phyloP scores from a whole-genome alignment of 1,140 invertebrate genomes.

The Drosophila repletoides region DNA sequence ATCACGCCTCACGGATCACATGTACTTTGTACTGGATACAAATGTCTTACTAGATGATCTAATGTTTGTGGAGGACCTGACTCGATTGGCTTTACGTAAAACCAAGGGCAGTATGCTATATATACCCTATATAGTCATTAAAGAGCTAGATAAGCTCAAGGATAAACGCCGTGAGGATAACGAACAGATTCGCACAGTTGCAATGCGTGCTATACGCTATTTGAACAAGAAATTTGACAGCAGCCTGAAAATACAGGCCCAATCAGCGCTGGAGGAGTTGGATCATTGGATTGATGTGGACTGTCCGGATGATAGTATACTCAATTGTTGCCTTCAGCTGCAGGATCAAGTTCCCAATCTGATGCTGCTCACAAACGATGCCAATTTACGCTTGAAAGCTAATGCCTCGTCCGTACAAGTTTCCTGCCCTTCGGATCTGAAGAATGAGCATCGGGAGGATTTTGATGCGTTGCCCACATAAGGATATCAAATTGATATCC shows the following conservation, averaged over 20 bases:
- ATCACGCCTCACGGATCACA: conserved; percentile 13
- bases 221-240: conserved; percentile 66
- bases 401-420: conserved; percentile 63
- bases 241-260: conserved; percentile 59
- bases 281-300: conserved; percentile 59
- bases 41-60: conserved; percentile 53
- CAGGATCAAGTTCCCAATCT: conserved; percentile 53
- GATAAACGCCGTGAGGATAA: conserved; percentile 2
- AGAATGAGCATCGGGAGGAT: conserved; percentile 22
- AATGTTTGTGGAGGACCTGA: conserved; percentile 49
- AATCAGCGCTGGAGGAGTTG: conserved; percentile 63
- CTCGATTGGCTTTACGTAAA: conserved; percentile 32
- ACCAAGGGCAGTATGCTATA: conserved; percentile 48
- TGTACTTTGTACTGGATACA: conserved; percentile 63
- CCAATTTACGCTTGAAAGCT: conserved; percentile 72
- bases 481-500: too few relatives aligned
- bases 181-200: conserved; percentile 15
- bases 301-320: conserved; percentile 70
- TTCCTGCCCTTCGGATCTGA: conserved; percentile 52
- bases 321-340: conserved; percentile 77
- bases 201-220: conserved; percentile 68
- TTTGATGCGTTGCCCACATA: conserved; percentile 29
- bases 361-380: conserved; percentile 71
- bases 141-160: conserved; percentile 74
- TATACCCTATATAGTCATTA: conserved; percentile 57